Conservation (phyloP, 2,888 invertebrate species). For the Lepidocyrtinus sp. region DNA sequence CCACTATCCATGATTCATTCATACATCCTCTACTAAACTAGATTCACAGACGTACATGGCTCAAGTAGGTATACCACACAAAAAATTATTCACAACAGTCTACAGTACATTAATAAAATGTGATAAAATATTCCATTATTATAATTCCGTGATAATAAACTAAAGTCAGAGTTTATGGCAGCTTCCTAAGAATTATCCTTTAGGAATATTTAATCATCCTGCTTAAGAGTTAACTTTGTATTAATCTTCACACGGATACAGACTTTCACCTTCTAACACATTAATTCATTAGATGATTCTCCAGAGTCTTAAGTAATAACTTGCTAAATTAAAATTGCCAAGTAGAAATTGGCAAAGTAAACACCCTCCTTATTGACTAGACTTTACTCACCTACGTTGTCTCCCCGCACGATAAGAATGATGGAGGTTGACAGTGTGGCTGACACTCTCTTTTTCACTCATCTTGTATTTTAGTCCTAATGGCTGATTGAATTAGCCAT, state of each 20-base stretch:
- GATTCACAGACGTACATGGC: neutral
- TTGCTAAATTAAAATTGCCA: constrained; percentile 18
- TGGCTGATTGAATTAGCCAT: too few species aligned
- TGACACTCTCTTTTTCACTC: too few species aligned
- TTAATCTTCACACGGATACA: neutral
- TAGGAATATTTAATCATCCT: constrained; percentile 9
- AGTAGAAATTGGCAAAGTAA: constrained; percentile 6
- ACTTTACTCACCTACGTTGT: neutral
- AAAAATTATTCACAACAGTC: neutral
- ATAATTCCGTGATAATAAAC: neutral
- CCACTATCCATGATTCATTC: neutral
- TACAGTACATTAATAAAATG: neutral
- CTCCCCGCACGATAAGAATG: too few species aligned
- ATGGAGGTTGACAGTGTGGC: too few species aligned
- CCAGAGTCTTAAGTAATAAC: neutral
- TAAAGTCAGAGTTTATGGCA: neutral
- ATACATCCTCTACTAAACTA: neutral
- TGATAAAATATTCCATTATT: neutral
- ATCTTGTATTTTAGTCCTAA: too few species aligned
- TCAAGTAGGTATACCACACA: too few species aligned
- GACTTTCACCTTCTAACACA: neutral
- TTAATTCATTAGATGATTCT: constrained; percentile 5
- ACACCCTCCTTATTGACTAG: constrained; percentile 6
- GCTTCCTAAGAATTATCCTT: neutral
- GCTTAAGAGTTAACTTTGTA: neutral